Evolutionary conservation across 2,113 vertebrate species (phyloP).

Genomic region (Protomyctophum bolini): DNA sequence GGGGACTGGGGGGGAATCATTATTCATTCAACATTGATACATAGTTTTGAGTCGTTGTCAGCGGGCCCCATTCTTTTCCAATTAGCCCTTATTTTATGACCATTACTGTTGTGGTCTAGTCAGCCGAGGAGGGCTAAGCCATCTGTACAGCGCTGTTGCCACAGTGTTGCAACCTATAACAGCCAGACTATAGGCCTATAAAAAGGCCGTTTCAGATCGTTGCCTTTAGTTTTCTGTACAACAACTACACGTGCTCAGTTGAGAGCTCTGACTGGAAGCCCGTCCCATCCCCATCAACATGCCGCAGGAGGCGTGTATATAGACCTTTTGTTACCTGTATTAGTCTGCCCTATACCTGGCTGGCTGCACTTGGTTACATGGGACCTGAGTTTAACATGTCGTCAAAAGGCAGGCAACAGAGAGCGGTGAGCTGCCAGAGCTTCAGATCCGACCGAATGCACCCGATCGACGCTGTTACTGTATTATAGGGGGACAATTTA

Average conservation of each 20-base stretch:
- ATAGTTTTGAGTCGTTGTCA: slow-evolving; percentile 4
- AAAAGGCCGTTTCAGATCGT: slow-evolving; percentile 58
- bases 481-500: no score
- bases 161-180: slow-evolving; percentile 48
- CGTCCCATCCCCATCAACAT: slow-evolving; percentile 65
- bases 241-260: slow-evolving; percentile 72
- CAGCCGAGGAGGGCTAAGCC: slow-evolving; percentile 33
- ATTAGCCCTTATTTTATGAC: slow-evolving; percentile 45
- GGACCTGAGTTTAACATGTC: slow-evolving; percentile 62
- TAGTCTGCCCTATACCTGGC: slow-evolving; percentile 61
- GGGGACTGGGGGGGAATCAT: slow-evolving; percentile 15
- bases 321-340: slow-evolving; percentile 77
- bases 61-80: slow-evolving; percentile 46
- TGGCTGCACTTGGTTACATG: slow-evolving; percentile 54
- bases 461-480: neutral
- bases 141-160: slow-evolving; percentile 13
- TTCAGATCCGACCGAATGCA: neutral
- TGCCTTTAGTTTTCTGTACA: slow-evolving; percentile 61
- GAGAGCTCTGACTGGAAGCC: slow-evolving; percentile 50
- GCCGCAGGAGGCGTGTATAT: slow-evolving; percentile 62
- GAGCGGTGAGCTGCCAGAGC: slow-evolving; percentile 23
- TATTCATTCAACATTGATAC: slow-evolving; percentile 52
- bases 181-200: slow-evolving; percentile 58
- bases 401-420: slow-evolving; percentile 39
- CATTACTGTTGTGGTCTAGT: slow-evolving; percentile 66